Conservation (phyloP, 37 sponge, comb jelly and placozoan species). For the Geodia barretti region DNA sequence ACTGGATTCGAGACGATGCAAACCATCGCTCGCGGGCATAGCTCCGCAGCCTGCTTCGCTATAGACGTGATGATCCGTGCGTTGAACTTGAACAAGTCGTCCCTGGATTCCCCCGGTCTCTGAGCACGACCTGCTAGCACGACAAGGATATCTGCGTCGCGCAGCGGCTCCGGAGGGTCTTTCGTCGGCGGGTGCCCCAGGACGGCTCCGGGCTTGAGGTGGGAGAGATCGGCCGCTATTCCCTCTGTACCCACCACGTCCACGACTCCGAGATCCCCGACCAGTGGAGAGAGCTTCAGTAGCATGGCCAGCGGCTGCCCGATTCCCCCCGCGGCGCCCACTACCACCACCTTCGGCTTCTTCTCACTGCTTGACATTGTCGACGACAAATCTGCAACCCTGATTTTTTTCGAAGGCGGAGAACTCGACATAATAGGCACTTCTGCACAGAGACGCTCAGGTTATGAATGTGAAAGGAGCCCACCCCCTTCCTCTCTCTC, state of each 20-base stretch:
- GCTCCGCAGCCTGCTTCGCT: constrained; percentile 60
- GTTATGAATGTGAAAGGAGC: too few relatives aligned
- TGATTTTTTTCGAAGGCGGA: too few relatives aligned
- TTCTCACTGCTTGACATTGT: too few relatives aligned
- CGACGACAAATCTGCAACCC: too few relatives aligned
- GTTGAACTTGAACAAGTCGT: constrained; percentile 93
- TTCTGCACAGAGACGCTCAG: too few relatives aligned
- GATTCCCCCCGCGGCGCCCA: constrained; percentile 90
- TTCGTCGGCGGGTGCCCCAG: constrained; percentile 52
- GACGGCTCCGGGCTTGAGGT: constrained; percentile 68
- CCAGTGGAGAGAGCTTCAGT: constrained; percentile 80
- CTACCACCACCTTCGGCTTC: constrained; percentile 72
- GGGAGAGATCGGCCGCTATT: constrained; percentile 85
- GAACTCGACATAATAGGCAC: too few relatives aligned
- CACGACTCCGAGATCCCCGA: constrained; percentile 68
- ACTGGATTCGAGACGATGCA: constrained; percentile 90
- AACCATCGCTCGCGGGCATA: constrained; percentile 83
- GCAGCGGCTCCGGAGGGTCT: constrained; percentile 64
- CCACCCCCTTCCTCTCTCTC: too few relatives aligned
- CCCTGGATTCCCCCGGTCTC: constrained; percentile 77
- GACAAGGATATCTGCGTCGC: constrained; percentile 64
- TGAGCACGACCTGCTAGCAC: constrained; percentile 88
- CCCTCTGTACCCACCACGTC: constrained; percentile 80
- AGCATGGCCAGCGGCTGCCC: constrained; percentile 88
- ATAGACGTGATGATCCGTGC: constrained; percentile 75